phyloP scores from a whole-genome alignment of 2,113 vertebrate genomes.

The Oreocharis arfaki region DNA sequence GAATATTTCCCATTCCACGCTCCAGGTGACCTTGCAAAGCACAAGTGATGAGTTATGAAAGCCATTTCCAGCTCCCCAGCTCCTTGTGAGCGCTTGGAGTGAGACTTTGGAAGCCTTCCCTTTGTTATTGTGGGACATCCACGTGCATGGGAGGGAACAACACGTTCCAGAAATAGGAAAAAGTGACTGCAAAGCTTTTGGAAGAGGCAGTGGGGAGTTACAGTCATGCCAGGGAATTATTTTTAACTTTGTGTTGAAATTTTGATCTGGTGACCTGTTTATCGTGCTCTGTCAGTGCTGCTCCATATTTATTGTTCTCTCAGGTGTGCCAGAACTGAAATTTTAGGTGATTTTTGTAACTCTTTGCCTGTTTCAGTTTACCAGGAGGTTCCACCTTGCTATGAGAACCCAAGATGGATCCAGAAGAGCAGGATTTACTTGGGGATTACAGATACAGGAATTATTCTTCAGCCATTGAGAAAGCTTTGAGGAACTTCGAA shows the following conservation, averaged over 20 bases:
- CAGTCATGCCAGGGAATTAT: neutral
- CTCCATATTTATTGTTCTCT: neutral
- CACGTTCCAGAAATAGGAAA: neutral
- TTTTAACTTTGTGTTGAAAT: neutral
- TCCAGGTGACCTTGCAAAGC: neutral
- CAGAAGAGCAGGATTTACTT: conserved; percentile 89
- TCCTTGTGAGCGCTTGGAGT: neutral
- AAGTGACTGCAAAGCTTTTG: neutral
- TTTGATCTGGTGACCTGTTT: neutral
- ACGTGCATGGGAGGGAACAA: neutral
- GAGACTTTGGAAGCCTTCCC: neutral
- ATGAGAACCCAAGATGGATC: conserved; percentile 87
- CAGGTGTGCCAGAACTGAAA: neutral
- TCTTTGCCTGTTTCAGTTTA: neutral
- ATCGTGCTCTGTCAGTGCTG: neutral
- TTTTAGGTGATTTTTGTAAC: neutral
- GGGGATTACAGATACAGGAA: conserved; percentile 93
- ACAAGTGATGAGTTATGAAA: neutral
- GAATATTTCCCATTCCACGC: neutral
- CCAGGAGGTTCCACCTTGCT: neutral
- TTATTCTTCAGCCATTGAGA: conserved; percentile 90
- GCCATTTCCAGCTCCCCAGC: neutral
- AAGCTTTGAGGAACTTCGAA: conserved; percentile 95
- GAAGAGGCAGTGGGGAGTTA: neutral
- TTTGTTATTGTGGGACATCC: neutral